These are phyloP conservation scores for Eledone cirrhosa DNA, from an alignment of 2,888 invertebrate species.

Conservation along the genomic window DNA sequence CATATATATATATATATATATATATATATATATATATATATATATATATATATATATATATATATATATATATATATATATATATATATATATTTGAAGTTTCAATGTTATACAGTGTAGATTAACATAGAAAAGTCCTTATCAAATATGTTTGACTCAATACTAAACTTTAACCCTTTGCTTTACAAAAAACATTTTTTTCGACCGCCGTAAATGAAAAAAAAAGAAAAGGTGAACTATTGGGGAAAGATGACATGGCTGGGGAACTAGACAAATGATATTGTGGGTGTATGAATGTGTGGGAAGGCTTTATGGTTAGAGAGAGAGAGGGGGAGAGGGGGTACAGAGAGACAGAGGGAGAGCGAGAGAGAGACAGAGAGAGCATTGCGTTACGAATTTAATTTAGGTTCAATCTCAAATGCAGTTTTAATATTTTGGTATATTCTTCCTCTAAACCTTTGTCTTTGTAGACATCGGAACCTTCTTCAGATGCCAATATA, in stretches of 20 bases:
- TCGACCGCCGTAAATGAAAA: too few species aligned
- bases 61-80: neutral
- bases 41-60: neutral
- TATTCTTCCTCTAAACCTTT: neutral
- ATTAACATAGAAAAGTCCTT: too few species aligned
- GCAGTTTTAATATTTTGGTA: neutral
- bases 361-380: neutral
- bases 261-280: too few species aligned
- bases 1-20: neutral
- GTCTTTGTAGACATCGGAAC: neutral
- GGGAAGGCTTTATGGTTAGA: neutral
- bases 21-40: neutral
- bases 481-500: neutral
- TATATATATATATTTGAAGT: too few species aligned
- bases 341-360: neutral
- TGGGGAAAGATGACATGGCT: too few species aligned
- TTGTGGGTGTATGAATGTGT: too few species aligned
- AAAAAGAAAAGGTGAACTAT: too few species aligned
- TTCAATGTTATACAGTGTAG: too few species aligned
- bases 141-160: too few species aligned
- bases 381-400: neutral
- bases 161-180: too few species aligned
- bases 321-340: conserved; percentile 6
- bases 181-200: too few species aligned
- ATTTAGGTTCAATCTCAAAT: neutral